Evolutionary conservation across 2,113 vertebrate species (phyloP).

Genomic region (Scatophagus argus): DNA sequence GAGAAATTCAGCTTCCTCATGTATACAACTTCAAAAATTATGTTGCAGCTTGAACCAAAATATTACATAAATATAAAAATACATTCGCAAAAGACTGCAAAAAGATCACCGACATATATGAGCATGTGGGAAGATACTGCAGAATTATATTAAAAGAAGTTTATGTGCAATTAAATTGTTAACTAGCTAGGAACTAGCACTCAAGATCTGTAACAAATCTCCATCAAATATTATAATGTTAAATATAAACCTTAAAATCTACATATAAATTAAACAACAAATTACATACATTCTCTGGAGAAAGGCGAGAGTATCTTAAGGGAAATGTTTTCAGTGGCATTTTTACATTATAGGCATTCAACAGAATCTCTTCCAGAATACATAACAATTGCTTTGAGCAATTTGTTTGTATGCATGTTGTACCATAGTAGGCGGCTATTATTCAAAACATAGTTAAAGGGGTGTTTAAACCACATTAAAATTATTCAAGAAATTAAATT

Average conservation of each 20-base stretch:
- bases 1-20: slow-evolving; percentile 3
- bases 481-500: slow-evolving; percentile 9
- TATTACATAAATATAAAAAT: slow-evolving; percentile 33
- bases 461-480: slow-evolving; percentile 18
- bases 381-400: slow-evolving; percentile 28
- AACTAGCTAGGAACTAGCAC: slow-evolving; percentile 13
- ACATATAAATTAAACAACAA: slow-evolving; percentile 73
- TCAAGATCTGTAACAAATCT: slow-evolving; percentile 28
- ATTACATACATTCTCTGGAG: slow-evolving; percentile 68
- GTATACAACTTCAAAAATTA: not conserved
- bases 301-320: slow-evolving; percentile 22
- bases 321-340: slow-evolving; percentile 34
- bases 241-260: slow-evolving; percentile 60
- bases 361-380: slow-evolving; percentile 22
- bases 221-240: slow-evolving; percentile 53
- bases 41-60: slow-evolving; percentile 12
- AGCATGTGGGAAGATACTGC: slow-evolving; percentile 11
- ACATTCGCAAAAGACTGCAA: slow-evolving; percentile 2
- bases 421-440: slow-evolving; percentile 63
- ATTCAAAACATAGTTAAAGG: slow-evolving; percentile 14
- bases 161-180: slow-evolving; percentile 51
- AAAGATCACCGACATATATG: not conserved
- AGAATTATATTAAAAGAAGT: slow-evolving; percentile 46
- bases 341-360: slow-evolving; percentile 44
- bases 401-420: slow-evolving; percentile 59